Evolutionary conservation across 2,113 vertebrate species (phyloP).

Genomic region (Xyrauchen texanus): DNA sequence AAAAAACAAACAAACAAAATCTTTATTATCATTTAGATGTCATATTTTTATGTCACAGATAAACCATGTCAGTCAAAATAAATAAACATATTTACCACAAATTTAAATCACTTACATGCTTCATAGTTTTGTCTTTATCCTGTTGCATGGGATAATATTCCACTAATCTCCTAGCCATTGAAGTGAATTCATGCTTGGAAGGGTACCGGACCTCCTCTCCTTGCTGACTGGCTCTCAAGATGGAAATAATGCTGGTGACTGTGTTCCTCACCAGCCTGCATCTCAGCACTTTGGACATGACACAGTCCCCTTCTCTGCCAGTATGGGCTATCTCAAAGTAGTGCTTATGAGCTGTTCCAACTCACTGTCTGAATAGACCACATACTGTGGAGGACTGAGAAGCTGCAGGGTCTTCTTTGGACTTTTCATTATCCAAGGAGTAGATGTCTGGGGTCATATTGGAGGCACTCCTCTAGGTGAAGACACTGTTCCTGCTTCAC

Average conservation of each 20-base stretch:
- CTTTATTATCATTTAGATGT: too few species aligned
- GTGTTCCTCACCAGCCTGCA: constrained; percentile 46
- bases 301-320: constrained; percentile 19
- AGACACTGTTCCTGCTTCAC: neutral
- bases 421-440: neutral
- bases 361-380: constrained; percentile 40
- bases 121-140: too few species aligned
- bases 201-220: constrained; percentile 42
- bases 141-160: too few species aligned
- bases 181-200: too few species aligned
- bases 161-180: too few species aligned
- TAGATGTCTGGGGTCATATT: neutral
- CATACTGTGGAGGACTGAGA: constrained; percentile 29
- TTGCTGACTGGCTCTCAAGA: constrained; percentile 37
- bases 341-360: constrained; percentile 41
- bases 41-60: too few species aligned
- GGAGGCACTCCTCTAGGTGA: neutral
- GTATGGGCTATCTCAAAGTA: constrained; percentile 25
- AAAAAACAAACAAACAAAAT: too few species aligned
- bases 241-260: constrained; percentile 40
- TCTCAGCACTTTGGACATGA: constrained; percentile 41
- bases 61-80: too few species aligned
- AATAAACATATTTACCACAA: too few species aligned
- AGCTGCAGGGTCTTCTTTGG: constrained; percentile 14
- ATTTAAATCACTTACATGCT: too few species aligned